Evolutionary conservation across 2,888 invertebrate species (phyloP), one percentile per base, ranked within the genome.

Genomic region (Megastigmus dorsalis): DNA sequence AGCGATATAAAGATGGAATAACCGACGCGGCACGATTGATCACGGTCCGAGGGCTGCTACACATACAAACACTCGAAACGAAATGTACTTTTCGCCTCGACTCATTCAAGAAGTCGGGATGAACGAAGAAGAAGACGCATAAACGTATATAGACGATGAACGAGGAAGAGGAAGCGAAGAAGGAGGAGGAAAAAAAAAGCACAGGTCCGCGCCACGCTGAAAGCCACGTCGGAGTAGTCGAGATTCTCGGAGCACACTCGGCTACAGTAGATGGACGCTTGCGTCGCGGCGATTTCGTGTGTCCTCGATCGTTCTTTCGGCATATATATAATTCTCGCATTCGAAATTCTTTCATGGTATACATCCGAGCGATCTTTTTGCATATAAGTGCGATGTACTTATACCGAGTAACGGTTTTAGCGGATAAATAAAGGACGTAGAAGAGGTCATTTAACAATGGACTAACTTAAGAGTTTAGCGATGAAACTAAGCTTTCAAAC

Each of bases 21-120:
- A n/a, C n/a, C n/a, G n/a, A n/a, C 78, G 74, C 80, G 84, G 84
- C 85, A 86, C 83, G 84, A 84, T 82, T 79, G 71, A 81, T 68
- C 79, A 79, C 77, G 84, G 85, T 85, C 85, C 84, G 83, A 85
- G 87, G 85, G 88, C 81, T 83, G 88, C 87, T 88, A 87, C 88
- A 88, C 87, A 80, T 80, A 59, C 9, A 43, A 45, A 38, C 7
- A 10, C 43, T 43, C 60, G n/a, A n/a, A n/a, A n/a, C n/a, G n/a
- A n/a, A 48, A 28, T 57, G 41, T 23, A 62, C 23, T n/a, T 9
- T 68, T 33, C 18, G 30, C 30, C 26, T 48, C n/a, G 33, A 45
- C 36, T 48, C n/a, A n/a, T n/a, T 26, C 3, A 36, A 10, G 33
- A 23, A 6, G 20, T 10, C 18, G 10, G 10, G 6, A 36, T 23